Percentiles rank a stretch among this genome's conserved stretches.
Evolutionary conservation across 1,140 invertebrate species (phyloP).

Genomic region (Chelonus insularis): DNA sequence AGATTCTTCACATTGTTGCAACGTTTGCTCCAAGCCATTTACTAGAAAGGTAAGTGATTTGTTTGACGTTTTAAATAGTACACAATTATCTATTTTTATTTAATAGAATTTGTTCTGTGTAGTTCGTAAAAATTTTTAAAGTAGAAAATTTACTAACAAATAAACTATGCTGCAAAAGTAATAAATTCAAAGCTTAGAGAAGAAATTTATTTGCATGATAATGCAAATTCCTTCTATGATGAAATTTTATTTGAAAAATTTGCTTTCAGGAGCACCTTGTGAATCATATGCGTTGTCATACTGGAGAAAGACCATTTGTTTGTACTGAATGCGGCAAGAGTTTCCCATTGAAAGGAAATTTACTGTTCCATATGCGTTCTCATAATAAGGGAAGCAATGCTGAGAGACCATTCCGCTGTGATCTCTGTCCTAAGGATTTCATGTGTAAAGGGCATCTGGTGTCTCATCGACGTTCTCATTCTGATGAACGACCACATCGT

Average conservation of each 20-base stretch:
- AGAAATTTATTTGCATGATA: too few relatives aligned
- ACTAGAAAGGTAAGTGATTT: constrained; percentile 69
- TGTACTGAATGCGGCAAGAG: constrained; percentile 84
- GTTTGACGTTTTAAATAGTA: too few relatives aligned
- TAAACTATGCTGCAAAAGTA: too few relatives aligned
- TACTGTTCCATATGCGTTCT: constrained; percentile 93
- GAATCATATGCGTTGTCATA: constrained; percentile 82
- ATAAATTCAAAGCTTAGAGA: too few relatives aligned
- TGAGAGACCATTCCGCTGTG: constrained; percentile 90
- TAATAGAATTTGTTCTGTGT: too few relatives aligned
- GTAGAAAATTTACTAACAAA: not conserved
- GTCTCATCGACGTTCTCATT: constrained; percentile 86
- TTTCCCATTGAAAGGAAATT: constrained; percentile 85
- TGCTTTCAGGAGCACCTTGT: constrained; percentile 72
- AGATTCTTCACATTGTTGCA: constrained; percentile 84
- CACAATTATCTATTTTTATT: too few relatives aligned
- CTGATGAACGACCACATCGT: constrained; percentile 79
- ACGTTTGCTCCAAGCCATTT: constrained; percentile 84
- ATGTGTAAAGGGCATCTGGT: constrained; percentile 94
- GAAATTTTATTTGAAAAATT: too few relatives aligned
- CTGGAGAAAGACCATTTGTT: constrained; percentile 80
- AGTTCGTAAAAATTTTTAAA: not conserved
- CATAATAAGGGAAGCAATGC: constrained; percentile 85
- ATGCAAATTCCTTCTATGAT: too few relatives aligned
- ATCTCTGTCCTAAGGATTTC: constrained; percentile 96